Evolutionary conservation across 1,140 invertebrate genomes (phyloP), one percentile per base, ranked within the genome.

Genomic region (Copidosoma floridanum): DNA sequence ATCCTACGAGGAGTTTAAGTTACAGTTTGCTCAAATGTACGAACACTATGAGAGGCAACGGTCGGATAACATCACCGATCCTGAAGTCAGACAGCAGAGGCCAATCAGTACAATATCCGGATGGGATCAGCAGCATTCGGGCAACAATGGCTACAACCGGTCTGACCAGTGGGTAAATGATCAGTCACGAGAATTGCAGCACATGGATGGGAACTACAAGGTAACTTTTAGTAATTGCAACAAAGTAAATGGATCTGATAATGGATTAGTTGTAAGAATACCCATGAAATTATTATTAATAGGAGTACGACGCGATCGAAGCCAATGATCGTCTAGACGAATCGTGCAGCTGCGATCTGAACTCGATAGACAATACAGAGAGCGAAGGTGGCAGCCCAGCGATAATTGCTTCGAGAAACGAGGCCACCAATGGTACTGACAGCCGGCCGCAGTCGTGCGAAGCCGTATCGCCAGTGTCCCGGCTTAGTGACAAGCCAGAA

Each of bases 51-150:
- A 97, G 70, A 86, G 93, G 57, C 90, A 95, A 63, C 84, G 94
- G 38, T 91, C 93, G 2, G 94, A 97, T 73, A 94, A 97, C 71
- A 93, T 97, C 52, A 94, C 94, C 0, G 95, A 97, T 81, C 94
- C 94, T 0, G 87, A 91, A n/a, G 82, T 96, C 52, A 82, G 94
- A 37, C 92, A 94, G 73, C 92, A 95, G 69, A 85, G 92, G 40
- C 95, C 95, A 24, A 96, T 97, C 51, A 96, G 93, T 73, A 98
- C 95, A 6, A 97, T 97, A 65, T 97, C 94, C 0, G 95, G 95
- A 14, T 94, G 92, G 92, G 92, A 95, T 73, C 87, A 92, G 59
- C 87, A 92, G 57, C 80, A 83, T 60, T 73, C 74, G 51, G 80
- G 61, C 58, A 83, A 71, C 50, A 81, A 81, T 64, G 78, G 76